A percentile compares a stretch with the other conserved stretches of the same genome.
Evolutionary conservation across 1,140 invertebrate genomes (phyloP).

Genomic region (Trichonephila inaurata): DNA sequence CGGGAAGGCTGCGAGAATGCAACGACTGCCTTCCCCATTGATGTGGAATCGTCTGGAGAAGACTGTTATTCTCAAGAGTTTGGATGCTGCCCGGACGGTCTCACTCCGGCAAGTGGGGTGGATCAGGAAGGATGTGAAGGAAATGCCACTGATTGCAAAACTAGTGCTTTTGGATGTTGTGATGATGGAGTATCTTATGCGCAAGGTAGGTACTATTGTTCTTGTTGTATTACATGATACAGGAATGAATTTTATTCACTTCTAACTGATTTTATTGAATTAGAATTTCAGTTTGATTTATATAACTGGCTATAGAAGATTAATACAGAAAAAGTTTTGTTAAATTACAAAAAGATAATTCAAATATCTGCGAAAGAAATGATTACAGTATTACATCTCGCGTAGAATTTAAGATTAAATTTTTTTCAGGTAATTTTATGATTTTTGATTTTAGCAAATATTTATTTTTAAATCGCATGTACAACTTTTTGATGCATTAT

Average conservation of each 20-base stretch:
- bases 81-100: slow-evolving; percentile 83
- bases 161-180: slow-evolving; percentile 84
- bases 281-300: too few species aligned
- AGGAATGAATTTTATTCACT: too few species aligned
- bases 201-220: slow-evolving; percentile 79
- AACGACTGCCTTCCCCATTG: slow-evolving; percentile 71
- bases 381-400: too few species aligned
- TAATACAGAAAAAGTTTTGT: not conserved
- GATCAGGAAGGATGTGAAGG: slow-evolving; percentile 80
- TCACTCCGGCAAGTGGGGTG: slow-evolving; percentile 80
- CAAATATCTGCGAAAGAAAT: too few species aligned
- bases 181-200: slow-evolving; percentile 83
- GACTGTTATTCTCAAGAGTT: slow-evolving; percentile 85
- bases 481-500: too few species aligned
- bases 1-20: slow-evolving; percentile 87
- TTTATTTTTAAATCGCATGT: too few species aligned
- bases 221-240: too few species aligned
- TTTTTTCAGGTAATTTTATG: too few species aligned
- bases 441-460: too few species aligned
- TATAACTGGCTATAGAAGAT: too few species aligned
- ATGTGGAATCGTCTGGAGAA: slow-evolving; percentile 63
- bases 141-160: slow-evolving; percentile 80
- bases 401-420: too few species aligned
- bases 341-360: not conserved
- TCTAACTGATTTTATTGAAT: too few species aligned